Evolutionary conservation across 1,140 invertebrate genomes (phyloP).

Genomic region (Trichomalopsis sarcophagae): DNA sequence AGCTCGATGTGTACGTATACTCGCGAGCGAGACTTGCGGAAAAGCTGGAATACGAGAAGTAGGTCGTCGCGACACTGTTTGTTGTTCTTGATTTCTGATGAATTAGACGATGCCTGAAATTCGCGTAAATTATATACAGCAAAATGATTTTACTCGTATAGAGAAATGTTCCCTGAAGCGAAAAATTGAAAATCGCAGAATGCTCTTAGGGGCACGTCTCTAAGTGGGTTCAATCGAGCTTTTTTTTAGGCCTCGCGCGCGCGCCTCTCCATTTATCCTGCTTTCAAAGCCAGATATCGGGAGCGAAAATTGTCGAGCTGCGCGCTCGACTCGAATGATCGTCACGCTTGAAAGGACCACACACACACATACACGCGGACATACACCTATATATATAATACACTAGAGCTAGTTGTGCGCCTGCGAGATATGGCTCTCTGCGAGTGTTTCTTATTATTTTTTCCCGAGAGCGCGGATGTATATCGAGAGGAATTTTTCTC

Average conservation of each 20-base stretch:
- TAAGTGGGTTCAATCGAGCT: conserved; percentile 62
- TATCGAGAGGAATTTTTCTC: not conserved
- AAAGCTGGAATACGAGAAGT: not conserved
- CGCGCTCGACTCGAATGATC: conserved; percentile 1
- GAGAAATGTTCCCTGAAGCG: conserved; percentile 58
- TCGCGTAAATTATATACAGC: not conserved
- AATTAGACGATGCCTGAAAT: not conserved
- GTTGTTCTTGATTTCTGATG: not conserved
- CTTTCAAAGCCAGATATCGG: conserved; percentile 39
- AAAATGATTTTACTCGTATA: not conserved
- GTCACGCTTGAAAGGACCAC: not conserved
- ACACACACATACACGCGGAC: not conserved
- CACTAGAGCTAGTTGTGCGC: not conserved
- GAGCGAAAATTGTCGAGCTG: conserved; percentile 11
- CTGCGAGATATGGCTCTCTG: not conserved
- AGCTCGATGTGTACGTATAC: too few species aligned
- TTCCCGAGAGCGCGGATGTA: not conserved
- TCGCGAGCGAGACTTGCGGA: not conserved
- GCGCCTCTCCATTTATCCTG: conserved; percentile 19
- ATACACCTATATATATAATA: too few species aligned
- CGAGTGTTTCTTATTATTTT: conserved; percentile 15
- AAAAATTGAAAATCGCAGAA: conserved; percentile 65
- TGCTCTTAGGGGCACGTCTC: conserved; percentile 58
- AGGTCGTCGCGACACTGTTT: not conserved
- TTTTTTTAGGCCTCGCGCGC: conserved; percentile 33